These are phyloP conservation scores for Diploscapter pachys DNA, from an alignment of 1,140 invertebrate species.

Conservation along the genomic window DNA sequence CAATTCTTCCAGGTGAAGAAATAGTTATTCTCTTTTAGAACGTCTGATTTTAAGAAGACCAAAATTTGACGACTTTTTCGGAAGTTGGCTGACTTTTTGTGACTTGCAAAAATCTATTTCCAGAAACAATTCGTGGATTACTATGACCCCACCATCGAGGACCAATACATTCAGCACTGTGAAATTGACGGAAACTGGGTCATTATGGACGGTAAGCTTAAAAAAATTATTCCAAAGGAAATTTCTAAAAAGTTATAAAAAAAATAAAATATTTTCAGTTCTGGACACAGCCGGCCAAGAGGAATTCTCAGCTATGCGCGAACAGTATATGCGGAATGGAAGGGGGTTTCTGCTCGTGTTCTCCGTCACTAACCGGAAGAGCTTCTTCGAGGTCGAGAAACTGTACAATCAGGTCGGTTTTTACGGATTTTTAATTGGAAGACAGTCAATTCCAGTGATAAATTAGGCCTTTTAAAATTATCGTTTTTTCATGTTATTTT, in stretches of 20 bases:
- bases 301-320: conserved; percentile 88
- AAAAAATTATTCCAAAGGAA: not conserved
- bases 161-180: conserved; percentile 83
- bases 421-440: no score
- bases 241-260: not conserved
- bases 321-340: conserved; percentile 91
- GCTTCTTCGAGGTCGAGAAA: conserved; percentile 81
- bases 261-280: conserved; percentile 63
- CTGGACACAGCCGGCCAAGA: conserved; percentile 97
- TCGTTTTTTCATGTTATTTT: no score
- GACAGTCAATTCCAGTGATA: no score
- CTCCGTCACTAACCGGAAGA: conserved; percentile 84
- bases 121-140: conserved; percentile 77
- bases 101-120: conserved; percentile 59
- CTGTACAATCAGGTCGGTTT: conserved; percentile 42
- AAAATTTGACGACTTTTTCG: no score
- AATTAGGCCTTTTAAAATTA: no score
- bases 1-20: conserved; percentile 63
- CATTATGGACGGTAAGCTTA: conserved; percentile 76
- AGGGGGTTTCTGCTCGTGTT: conserved; percentile 95
- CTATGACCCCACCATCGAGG: conserved; percentile 85
- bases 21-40: no score
- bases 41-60: no score
- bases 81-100: no score
- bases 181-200: conserved; percentile 87